phyloP scores from a whole-genome alignment of 2,888 invertebrate genomes.

The Heliconius hortense region DNA sequence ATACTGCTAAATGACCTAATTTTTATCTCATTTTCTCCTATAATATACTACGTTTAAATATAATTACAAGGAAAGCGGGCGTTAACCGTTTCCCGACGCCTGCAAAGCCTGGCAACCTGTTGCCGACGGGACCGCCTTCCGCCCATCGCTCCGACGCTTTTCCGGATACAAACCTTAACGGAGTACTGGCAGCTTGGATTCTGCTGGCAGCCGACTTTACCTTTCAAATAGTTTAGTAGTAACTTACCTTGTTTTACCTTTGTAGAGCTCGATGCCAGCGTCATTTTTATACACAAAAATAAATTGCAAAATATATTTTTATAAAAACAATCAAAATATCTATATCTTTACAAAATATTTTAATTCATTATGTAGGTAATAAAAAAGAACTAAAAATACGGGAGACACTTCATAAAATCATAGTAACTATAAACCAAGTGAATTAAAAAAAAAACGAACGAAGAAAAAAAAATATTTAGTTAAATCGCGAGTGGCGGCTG shows the following conservation, averaged over 20 bases:
- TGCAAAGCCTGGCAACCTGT: conserved; percentile 71
- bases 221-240: conserved; percentile 38
- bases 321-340: conserved; percentile 55
- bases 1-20: background rate
- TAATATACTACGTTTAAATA: conserved; percentile 53
- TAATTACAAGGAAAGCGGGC: conserved; percentile 64
- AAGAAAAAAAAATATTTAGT: conserved; percentile 55
- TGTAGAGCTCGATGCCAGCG: conserved; percentile 39
- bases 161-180: conserved; percentile 36
- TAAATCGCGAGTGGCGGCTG: conserved; percentile 71
- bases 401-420: conserved; percentile 61
- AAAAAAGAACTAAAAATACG: conserved; percentile 54
- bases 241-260: conserved; percentile 49
- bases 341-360: conserved; percentile 37
- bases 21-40: background rate
- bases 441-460: conserved; percentile 60
- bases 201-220: conserved; percentile 34
- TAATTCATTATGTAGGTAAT: conserved; percentile 46
- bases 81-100: conserved; percentile 52
- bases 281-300: conserved; percentile 62
- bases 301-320: conserved; percentile 51
- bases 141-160: conserved; percentile 63
- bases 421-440: conserved; percentile 52
- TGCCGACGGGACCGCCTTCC: conserved; percentile 80
- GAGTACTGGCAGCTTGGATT: conserved; percentile 16